Percentiles rank a stretch among this genome's conserved stretches.
These are phyloP conservation scores for Sapayoa aenigma DNA, from an alignment of 2,113 vertebrate genomes.

Conservation along the genomic window DNA sequence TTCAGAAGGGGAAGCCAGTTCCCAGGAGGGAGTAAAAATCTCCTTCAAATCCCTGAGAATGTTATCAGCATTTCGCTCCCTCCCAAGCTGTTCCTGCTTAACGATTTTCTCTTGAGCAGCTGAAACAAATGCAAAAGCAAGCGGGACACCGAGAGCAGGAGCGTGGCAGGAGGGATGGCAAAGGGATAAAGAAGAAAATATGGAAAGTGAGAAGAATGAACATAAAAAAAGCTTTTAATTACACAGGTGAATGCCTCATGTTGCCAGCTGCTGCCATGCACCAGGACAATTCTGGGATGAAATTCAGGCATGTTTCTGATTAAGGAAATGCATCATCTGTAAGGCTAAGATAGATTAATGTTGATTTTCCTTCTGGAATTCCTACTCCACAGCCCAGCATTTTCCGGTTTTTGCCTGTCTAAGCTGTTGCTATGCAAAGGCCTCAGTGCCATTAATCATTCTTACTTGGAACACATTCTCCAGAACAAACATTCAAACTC, in stretches of 20 bases:
- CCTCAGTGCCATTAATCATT: not conserved
- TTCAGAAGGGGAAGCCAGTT: conserved; percentile 76
- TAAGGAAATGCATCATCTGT: not conserved
- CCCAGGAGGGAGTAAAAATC: conserved; percentile 81
- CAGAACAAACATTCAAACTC: not conserved
- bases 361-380: not conserved
- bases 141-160: conserved; percentile 13
- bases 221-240: not conserved
- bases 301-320: not conserved
- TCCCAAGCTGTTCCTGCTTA: conserved; percentile 69
- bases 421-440: not conserved
- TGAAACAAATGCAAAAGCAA: conserved; percentile 63
- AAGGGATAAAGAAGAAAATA: not conserved
- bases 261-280: not conserved
- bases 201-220: not conserved
- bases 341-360: not conserved
- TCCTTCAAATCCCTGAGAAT: conserved; percentile 81
- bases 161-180: not conserved
- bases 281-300: not conserved
- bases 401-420: not conserved
- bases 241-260: not conserved
- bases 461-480: not conserved
- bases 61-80: conserved; percentile 76
- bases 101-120: conserved; percentile 68
- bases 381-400: not conserved